Conservation (phyloP, 2,113 vertebrate species). For the Dissostichus mawsoni region DNA sequence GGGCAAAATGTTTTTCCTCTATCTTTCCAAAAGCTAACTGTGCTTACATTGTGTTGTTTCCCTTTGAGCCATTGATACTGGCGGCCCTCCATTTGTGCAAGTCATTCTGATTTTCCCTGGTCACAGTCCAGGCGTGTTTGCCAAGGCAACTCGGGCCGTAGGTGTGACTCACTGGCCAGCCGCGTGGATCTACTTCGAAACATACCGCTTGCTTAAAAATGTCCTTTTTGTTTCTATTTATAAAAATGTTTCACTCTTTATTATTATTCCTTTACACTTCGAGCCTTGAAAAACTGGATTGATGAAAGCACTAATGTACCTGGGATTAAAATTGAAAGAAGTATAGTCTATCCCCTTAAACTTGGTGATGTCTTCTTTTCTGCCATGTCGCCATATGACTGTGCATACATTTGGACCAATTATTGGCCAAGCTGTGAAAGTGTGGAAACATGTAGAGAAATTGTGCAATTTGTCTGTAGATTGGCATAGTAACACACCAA, state of each 20-base stretch:
- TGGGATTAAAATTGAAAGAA: no score
- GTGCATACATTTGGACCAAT: no score
- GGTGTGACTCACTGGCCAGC: conserved; percentile 42
- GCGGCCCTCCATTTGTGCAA: conserved; percentile 69
- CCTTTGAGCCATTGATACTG: conserved; percentile 76
- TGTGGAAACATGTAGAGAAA: no score
- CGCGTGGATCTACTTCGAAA: conserved; percentile 9
- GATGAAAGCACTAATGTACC: no score
- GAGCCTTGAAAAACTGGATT: no score
- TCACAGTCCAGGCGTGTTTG: conserved; percentile 68
- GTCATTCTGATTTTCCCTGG: conserved; percentile 71
- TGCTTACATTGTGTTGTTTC: conserved; percentile 63
- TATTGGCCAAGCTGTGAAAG: no score
- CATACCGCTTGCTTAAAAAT: neutral
- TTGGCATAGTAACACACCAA: no score
- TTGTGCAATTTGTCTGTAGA: no score
- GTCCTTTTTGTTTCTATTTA: conserved; percentile 11
- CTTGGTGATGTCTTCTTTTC: no score
- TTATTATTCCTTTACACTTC: no score
- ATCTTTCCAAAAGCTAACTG: conserved; percentile 42
- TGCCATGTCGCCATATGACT: no score
- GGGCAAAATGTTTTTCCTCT: conserved; percentile 62
- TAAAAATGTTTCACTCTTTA: neutral
- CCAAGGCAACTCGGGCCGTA: conserved; percentile 64
- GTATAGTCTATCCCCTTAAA: no score